These are phyloP conservation scores for Tangara arthus DNA, from an alignment of 2,797 vertebrate species.

Conservation along the genomic window DNA sequence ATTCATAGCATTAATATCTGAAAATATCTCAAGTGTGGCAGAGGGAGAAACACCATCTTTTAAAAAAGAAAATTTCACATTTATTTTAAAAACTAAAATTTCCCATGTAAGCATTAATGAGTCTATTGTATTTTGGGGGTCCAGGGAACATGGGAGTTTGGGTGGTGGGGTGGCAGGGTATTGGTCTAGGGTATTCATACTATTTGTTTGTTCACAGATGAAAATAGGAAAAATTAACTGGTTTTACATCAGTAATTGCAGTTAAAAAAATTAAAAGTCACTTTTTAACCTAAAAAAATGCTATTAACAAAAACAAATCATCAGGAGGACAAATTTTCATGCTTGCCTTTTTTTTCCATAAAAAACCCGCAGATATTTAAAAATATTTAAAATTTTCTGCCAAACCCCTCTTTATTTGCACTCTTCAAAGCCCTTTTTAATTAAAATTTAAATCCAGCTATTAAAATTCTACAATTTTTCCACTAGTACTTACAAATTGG, in stretches of 20 bases:
- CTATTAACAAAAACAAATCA: neutral
- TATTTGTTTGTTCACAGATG: neutral
- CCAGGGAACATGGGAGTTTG: neutral
- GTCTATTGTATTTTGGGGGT: neutral
- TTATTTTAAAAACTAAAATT: neutral
- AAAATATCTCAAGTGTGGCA: neutral
- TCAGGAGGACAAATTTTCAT: neutral
- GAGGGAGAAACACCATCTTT: neutral
- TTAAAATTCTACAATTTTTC: conserved; percentile 17
- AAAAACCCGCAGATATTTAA: neutral
- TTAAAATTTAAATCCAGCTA: conserved; percentile 12
- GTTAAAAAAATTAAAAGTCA: neutral
- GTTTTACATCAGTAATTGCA: neutral
- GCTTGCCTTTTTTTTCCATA: neutral
- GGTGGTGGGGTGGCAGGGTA: fast-evolving
- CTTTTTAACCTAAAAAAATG: neutral
- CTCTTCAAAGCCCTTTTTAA: neutral
- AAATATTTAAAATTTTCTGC: neutral
- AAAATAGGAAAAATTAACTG: neutral
- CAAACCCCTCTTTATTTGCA: neutral
- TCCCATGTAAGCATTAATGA: neutral
- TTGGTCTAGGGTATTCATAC: neutral
- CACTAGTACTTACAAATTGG: neutral
- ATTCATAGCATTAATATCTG: neutral
- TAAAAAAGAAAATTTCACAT: neutral